These are phyloP conservation scores for Tiliacea citrago DNA, from an alignment of 2,888 invertebrate genomes.

Conservation along the genomic window DNA sequence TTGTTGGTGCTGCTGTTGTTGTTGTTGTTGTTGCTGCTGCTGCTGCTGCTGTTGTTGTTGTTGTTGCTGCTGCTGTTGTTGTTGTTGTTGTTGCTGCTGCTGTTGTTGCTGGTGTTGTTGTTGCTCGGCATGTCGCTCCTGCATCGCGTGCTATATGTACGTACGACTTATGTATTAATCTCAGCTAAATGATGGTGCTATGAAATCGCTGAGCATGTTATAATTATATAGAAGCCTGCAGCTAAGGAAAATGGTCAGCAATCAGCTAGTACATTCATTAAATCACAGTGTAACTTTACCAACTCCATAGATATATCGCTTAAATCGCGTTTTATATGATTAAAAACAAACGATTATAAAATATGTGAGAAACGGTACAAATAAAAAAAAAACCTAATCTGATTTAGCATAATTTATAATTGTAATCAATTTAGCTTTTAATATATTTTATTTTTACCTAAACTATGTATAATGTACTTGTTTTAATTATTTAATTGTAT, in stretches of 20 bases:
- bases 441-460: too few relatives aligned
- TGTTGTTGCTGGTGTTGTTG: conserved; percentile 56
- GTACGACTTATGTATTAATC: conserved; percentile 58
- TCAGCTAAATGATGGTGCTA: conserved; percentile 6
- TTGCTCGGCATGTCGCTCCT: conserved; percentile 66
- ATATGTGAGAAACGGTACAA: too few relatives aligned
- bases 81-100: conserved; percentile 21
- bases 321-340: too few relatives aligned
- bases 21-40: conserved; percentile 48
- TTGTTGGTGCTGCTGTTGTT: conserved; percentile 65
- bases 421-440: too few relatives aligned
- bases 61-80: conserved; percentile 25
- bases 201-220: conserved; percentile 31
- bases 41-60: conserved; percentile 63
- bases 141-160: conserved; percentile 66
- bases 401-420: too few relatives aligned
- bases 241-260: conserved; percentile 17
- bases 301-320: neutral
- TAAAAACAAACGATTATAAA: neutral
- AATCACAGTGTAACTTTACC: conserved; percentile 19
- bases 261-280: conserved; percentile 22
- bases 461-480: too few relatives aligned
- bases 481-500: too few relatives aligned
- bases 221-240: conserved; percentile 13
- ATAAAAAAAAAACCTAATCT: too few relatives aligned